These are phyloP conservation scores for Zalophus californianus DNA, from an alignment of 2,797 vertebrate species.

Conservation along the genomic window DNA sequence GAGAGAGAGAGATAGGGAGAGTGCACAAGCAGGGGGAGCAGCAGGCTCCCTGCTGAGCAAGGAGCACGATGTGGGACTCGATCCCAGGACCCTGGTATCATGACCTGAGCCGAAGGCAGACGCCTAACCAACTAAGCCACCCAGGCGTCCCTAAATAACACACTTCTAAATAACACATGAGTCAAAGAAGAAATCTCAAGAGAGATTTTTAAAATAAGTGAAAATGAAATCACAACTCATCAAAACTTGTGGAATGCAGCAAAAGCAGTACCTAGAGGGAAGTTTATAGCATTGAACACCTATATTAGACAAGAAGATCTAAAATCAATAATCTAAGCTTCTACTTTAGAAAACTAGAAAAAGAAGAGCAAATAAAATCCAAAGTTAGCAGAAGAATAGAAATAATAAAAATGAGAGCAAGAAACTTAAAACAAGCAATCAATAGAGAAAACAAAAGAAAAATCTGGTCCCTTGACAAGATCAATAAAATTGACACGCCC, in stretches of 20 bases:
- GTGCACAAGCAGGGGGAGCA: no score
- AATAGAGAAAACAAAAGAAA: conserved; percentile 46
- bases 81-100: no score
- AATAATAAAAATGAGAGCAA: background rate
- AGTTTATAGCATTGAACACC: background rate
- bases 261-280: background rate
- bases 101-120: no score
- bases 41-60: no score
- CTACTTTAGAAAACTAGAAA: background rate
- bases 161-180: background rate
- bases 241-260: background rate
- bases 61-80: no score
- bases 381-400: conserved; percentile 37
- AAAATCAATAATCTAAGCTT: conserved; percentile 16
- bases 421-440: background rate
- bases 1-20: no score
- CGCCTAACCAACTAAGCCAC: no score
- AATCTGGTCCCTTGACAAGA: background rate
- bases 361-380: background rate
- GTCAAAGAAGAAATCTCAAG: conserved; percentile 3
- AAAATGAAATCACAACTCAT: background rate
- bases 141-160: no score
- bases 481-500: background rate
- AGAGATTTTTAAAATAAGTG: background rate
- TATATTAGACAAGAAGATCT: background rate